phyloP scores from a whole-genome alignment of 2,113 vertebrate species.

The Brachypteracias leptosomus region DNA sequence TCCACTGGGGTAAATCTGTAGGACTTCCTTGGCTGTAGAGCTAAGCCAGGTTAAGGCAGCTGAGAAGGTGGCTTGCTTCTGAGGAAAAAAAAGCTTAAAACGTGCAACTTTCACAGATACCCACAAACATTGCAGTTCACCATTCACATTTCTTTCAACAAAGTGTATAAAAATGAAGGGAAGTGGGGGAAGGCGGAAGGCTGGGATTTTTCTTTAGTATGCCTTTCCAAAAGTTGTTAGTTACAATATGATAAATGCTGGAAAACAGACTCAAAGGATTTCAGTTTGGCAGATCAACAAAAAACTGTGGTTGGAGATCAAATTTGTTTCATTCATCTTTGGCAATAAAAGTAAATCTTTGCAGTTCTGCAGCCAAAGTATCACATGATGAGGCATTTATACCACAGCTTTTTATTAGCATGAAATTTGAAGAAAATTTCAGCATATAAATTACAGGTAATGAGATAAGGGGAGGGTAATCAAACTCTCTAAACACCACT shows the following conservation, averaged over 20 bases:
- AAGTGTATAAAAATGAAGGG: slow-evolving; percentile 35
- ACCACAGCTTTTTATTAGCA: slow-evolving; percentile 57
- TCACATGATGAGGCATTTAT: slow-evolving; percentile 40
- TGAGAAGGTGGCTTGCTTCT: slow-evolving; percentile 1
- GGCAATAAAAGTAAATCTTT: slow-evolving; percentile 71
- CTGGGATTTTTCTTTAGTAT: not conserved
- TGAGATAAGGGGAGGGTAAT: slow-evolving; percentile 49
- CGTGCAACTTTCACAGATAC: slow-evolving; percentile 48
- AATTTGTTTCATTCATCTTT: slow-evolving; percentile 72
- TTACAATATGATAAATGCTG: slow-evolving; percentile 58
- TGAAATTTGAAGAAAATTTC: slow-evolving; percentile 32
- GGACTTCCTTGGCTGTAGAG: not conserved
- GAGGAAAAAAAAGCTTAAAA: slow-evolving; percentile 30
- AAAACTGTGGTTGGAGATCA: slow-evolving; percentile 49
- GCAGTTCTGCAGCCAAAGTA: slow-evolving; percentile 71
- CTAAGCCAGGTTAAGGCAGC: slow-evolving; percentile 16
- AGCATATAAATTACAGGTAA: slow-evolving; percentile 79
- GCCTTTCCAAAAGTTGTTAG: not conserved
- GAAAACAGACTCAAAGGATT: slow-evolving; percentile 32
- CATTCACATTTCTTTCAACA: slow-evolving; percentile 63
- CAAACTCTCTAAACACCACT: slow-evolving; percentile 73
- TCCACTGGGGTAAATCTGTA: slow-evolving; percentile 46
- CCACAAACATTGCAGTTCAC: slow-evolving; percentile 39
- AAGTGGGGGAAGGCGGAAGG: not conserved
- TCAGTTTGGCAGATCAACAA: slow-evolving; percentile 53